These are phyloP conservation scores for Eidolon dupreanum DNA, from an alignment of 2,797 vertebrate species.

Conservation along the genomic window DNA sequence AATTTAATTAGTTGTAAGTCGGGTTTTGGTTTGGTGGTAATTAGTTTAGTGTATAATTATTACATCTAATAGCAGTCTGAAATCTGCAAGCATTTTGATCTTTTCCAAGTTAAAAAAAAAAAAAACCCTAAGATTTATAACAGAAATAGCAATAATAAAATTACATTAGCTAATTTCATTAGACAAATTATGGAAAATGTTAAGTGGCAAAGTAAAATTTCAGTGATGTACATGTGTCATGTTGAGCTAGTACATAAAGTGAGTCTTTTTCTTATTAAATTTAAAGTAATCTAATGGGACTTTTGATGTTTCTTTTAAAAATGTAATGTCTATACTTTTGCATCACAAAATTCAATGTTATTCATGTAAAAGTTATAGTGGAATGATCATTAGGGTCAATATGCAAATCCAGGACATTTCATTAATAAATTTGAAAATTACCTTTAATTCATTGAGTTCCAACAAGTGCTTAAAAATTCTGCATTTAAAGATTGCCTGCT, in stretches of 20 bases:
- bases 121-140: conserved; percentile 72
- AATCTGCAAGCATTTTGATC: conserved; percentile 85
- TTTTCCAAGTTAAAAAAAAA: conserved; percentile 77
- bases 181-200: conserved; percentile 72
- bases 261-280: background rate
- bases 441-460: conserved; percentile 21
- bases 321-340: background rate
- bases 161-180: conserved; percentile 79
- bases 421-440: conserved; percentile 5
- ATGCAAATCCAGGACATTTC: background rate
- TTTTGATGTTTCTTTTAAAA: conserved; percentile 9
- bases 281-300: background rate
- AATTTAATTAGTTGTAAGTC: conserved; percentile 87
- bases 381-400: background rate
- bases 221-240: conserved; percentile 2
- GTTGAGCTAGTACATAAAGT: conserved; percentile 13
- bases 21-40: conserved; percentile 86
- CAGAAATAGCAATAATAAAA: conserved; percentile 76
- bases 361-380: background rate
- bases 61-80: conserved; percentile 84
- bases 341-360: background rate
- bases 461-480: background rate
- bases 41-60: conserved; percentile 88
- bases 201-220: conserved; percentile 54
- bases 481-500: background rate